phyloP scores from a whole-genome alignment of 2,888 invertebrate species.

The Macropis europaea region DNA sequence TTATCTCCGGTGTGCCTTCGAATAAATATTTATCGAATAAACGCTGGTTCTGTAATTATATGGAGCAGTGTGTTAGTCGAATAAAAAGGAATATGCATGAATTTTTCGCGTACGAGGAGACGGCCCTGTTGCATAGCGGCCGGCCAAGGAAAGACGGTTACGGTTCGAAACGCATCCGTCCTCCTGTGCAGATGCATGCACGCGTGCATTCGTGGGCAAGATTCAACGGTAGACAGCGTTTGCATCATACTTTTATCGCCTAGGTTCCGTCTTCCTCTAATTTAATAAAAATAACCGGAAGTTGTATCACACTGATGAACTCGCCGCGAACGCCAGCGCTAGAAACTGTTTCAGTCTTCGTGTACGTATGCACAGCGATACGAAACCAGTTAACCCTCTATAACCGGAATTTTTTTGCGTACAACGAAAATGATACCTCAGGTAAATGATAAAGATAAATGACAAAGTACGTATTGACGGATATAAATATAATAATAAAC shows the following conservation, averaged over 20 bases:
- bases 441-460: too few relatives aligned
- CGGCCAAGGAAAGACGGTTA: slow-evolving; percentile 54
- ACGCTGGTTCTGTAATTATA: too few relatives aligned
- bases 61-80: too few relatives aligned
- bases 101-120: slow-evolving; percentile 21
- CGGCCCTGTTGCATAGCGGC: slow-evolving; percentile 18
- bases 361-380: not conserved
- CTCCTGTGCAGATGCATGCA: slow-evolving; percentile 56
- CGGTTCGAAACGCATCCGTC: slow-evolving; percentile 60
- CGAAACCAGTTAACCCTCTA: not conserved
- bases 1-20: too few relatives aligned
- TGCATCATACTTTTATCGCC: slow-evolving; percentile 54
- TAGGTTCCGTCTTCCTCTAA: slow-evolving; percentile 51
- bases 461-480: too few relatives aligned
- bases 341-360: not conserved
- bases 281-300: slow-evolving; percentile 53
- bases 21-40: too few relatives aligned
- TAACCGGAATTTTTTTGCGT: too few relatives aligned
- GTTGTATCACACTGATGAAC: slow-evolving; percentile 49
- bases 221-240: slow-evolving; percentile 53
- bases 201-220: slow-evolving; percentile 51
- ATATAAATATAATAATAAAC: too few relatives aligned
- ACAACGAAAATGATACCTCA: too few relatives aligned
- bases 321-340: slow-evolving; percentile 4
- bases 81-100: not conserved